Base-by-base conservation (phyloP, 2,113 vertebrate species). In the Odocoileus hemionus region DNA sequence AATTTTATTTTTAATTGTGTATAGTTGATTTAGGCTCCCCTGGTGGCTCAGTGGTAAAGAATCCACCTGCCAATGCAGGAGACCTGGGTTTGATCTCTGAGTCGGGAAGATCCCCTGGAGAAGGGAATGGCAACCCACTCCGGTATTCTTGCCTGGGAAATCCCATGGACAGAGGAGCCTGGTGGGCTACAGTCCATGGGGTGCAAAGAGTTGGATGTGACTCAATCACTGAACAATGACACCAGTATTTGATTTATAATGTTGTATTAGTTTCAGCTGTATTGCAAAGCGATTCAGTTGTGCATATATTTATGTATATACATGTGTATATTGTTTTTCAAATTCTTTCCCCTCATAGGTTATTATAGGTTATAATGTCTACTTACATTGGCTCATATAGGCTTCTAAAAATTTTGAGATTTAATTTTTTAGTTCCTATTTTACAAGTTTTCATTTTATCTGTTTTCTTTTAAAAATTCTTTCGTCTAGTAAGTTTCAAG, bases 361-460 rank as follows among this genome's bases (percentile, higher is more conserved):
- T 82, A n/a, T 23, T 54, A 23, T 7, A n/a, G 33, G 79, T 82
- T 54, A 17, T 30, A 84, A 43, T 74, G 11, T 57, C 88, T 94
- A 86, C 13, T 76, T 92, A 67, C 52, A 60, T 14, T n/a, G 26
- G 19, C 7, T 93, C 33, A 80, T 54, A 58, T 0, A 80, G 52
- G 85, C 57, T 74, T 82, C 33, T 79, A 57, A 86, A 82, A 85
- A 74, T 43, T 88, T 57, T 94, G 50, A 43, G 26, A 79, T 92
- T 93, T 57, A 94, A 54, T 88, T 95, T 80, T 96, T 95, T 92
- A 92, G 80, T 88, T 95, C 8, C 17, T 60, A 50, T 23, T 91
- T 96, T 64, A 60, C 3, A 92, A 45, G 15, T 93, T 95, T 95
- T 70, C 11, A 54, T 91, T 87, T 60, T 86, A 43, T 76, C 28